Evolutionary conservation across 37 sponge, comb jelly and placozoan genomes (phyloP), one percentile per base, ranked within the genome.

Genomic region (Agelas oroides): DNA sequence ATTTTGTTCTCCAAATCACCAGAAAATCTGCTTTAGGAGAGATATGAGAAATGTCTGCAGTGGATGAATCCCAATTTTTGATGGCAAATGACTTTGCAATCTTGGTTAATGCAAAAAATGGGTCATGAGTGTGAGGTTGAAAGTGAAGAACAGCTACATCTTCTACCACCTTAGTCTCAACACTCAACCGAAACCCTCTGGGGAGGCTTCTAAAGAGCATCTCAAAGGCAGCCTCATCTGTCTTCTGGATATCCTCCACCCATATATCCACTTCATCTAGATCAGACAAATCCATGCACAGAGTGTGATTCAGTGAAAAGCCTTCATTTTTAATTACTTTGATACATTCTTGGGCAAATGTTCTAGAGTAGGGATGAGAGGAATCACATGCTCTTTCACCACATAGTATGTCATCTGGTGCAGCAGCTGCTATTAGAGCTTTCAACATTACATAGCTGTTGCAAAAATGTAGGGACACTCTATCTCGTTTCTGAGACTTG

Each of bases 1-100:
- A 12, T 38, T 55, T 0, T 75, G 39, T 31, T 72, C 81, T 21
- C 88, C 72, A 65, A 68, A 79, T 41, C 77, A 67, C 88, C 88
- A 87, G 1, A 80, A 40, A 23, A 11, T 35, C 23, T 20, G 59
- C 14, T 53, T 75, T 65, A 6, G 67, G 37, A 5, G 69, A 16
- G 20, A 84, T 31, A 14, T 5, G 5, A 2, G 68, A 67, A 34
- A 67, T 30, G 32, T 67, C 15, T 31, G 59, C 34, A 33, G 58
- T 15, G 12, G 76, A 57, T 25, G n/a, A 28, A 27, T 37, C 46
- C 46, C 8, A 12, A 3, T 46, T 46, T 46, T 46, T 46, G 59
- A 39, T 38, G 38, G 19, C 57, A 59, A n/a, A n/a, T 78, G 30
- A 65, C 18, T 27, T 27, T 65, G 13, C 38, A 52, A 59, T 59